A percentile compares a stretch with the other conserved stretches of the same genome.
These are phyloP conservation scores for Helicolenus hilgendorfi DNA, from an alignment of 2,797 vertebrate species.

Conservation along the genomic window DNA sequence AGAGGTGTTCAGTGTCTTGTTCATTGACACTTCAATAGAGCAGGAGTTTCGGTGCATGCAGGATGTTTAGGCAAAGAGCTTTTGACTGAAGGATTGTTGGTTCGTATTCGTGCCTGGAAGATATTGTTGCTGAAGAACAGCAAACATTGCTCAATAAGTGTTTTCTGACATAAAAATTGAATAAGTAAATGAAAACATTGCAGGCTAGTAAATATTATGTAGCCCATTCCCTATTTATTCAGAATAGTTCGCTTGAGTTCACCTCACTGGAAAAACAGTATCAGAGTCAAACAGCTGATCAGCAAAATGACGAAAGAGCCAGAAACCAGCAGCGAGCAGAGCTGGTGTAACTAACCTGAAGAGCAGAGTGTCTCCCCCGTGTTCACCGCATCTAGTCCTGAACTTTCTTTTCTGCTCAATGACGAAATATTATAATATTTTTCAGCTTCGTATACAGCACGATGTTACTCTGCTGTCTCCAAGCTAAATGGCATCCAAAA, in stretches of 20 bases:
- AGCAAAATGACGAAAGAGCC: constrained; percentile 82
- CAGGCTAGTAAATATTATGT: not conserved
- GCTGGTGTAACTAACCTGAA: constrained; percentile 39
- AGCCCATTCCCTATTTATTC: not conserved
- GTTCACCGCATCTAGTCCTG: constrained; percentile 25
- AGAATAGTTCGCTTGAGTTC: constrained; percentile 31
- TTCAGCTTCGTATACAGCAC: not conserved
- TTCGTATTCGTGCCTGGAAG: not conserved
- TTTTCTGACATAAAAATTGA: constrained; percentile 2
- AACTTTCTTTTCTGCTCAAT: constrained; percentile 2
- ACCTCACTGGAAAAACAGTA: constrained; percentile 35
- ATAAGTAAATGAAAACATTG: constrained; percentile 21
- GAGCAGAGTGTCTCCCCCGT: constrained; percentile 19
- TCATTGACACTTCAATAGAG: not conserved
- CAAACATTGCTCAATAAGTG: not conserved
- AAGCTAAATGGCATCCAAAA: not conserved
- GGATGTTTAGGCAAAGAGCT: constrained; percentile 1
- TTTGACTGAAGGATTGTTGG: not conserved
- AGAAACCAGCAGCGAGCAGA: constrained; percentile 61
- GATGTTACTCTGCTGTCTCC: not conserved
- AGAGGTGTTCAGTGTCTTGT: not conserved
- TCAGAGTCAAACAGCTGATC: constrained; percentile 74
- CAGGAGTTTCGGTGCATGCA: not conserved
- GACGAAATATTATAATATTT: constrained; percentile 49
- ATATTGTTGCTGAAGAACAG: not conserved